phyloP scores from a whole-genome alignment of 2,888 invertebrate species.

The Colletes collaris region DNA sequence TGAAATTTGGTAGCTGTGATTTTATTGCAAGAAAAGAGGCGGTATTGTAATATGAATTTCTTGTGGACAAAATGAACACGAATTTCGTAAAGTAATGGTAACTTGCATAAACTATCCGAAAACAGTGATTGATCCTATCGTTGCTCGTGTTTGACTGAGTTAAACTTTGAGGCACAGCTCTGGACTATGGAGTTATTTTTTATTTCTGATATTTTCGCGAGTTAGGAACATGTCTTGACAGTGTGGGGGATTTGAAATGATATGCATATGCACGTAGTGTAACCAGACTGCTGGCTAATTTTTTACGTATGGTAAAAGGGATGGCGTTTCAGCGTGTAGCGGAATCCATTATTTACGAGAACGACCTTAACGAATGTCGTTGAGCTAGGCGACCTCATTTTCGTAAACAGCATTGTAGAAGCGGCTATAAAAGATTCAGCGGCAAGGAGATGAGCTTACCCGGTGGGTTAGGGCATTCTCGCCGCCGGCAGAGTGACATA shows the following conservation, averaged over 20 bases:
- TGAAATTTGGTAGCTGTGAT: too few species aligned
- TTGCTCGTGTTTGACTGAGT: too few species aligned
- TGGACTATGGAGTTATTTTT: not conserved
- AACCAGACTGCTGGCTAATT: slow-evolving; percentile 3
- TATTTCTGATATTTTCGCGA: too few species aligned
- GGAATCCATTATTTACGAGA: slow-evolving; percentile 65
- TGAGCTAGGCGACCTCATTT: slow-evolving; percentile 65
- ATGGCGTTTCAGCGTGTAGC: slow-evolving; percentile 15
- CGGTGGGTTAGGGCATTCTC: slow-evolving; percentile 64
- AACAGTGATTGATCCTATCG: too few species aligned
- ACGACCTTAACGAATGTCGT: slow-evolving; percentile 67
- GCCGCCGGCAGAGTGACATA: slow-evolving; percentile 57
- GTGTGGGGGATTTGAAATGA: not conserved
- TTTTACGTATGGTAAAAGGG: slow-evolving; percentile 24
- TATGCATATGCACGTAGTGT: not conserved
- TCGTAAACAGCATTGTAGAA: slow-evolving; percentile 46
- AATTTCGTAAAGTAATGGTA: too few species aligned
- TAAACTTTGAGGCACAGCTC: not conserved
- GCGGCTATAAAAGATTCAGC: slow-evolving; percentile 70
- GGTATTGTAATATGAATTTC: too few species aligned
- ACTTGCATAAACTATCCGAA: too few species aligned
- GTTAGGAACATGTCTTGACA: too few species aligned
- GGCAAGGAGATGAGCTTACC: slow-evolving; percentile 63
- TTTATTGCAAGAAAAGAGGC: too few species aligned
- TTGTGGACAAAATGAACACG: too few species aligned